These are phyloP conservation scores for Larimichthys polyactis DNA, from an alignment of 2,113 vertebrate genomes.

Conservation along the genomic window DNA sequence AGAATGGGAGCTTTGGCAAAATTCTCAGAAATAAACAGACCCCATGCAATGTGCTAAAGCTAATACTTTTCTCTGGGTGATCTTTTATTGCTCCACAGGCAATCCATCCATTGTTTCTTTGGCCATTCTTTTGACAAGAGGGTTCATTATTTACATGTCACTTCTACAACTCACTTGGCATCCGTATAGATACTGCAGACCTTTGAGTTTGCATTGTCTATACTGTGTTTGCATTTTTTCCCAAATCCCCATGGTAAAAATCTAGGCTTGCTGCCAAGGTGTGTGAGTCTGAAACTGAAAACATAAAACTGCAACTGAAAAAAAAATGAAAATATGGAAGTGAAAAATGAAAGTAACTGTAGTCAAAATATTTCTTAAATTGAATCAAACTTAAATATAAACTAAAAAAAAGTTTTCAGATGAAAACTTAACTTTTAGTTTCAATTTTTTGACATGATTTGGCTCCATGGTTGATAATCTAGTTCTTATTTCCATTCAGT, in stretches of 20 bases:
- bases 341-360: too few species aligned
- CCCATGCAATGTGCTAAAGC: not conserved
- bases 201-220: not conserved
- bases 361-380: too few species aligned
- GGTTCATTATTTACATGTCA: slow-evolving; percentile 35
- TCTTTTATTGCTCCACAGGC: slow-evolving; percentile 29
- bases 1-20: slow-evolving; percentile 2
- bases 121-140: not conserved
- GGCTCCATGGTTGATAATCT: too few species aligned
- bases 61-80: slow-evolving; percentile 7
- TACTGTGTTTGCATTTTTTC: not conserved
- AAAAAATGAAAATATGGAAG: too few species aligned
- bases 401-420: too few species aligned
- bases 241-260: not conserved
- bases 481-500: too few species aligned
- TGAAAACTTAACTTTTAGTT: too few species aligned
- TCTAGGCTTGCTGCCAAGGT: not conserved
- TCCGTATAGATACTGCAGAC: not conserved
- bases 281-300: not conserved
- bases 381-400: too few species aligned
- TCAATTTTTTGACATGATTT: too few species aligned
- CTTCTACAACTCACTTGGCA: slow-evolving; percentile 10
- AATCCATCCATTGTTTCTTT: not conserved
- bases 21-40: not conserved
- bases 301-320: too few species aligned